Evolutionary conservation across 2,113 vertebrate species (phyloP), one percentile per base, ranked within the genome.

Genomic region (Epinephelus fuscoguttatus): DNA sequence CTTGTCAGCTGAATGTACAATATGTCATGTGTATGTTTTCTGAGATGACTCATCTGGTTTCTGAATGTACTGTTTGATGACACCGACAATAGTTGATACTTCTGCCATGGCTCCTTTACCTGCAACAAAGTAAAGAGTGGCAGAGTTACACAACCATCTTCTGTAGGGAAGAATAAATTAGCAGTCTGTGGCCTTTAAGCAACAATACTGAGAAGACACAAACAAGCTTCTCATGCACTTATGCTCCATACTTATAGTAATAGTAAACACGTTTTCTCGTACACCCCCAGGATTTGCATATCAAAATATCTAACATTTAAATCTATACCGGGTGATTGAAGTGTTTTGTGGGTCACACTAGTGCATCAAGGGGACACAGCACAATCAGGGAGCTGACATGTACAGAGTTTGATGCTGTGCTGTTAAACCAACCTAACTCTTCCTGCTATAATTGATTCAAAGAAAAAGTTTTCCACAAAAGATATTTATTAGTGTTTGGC

Each of bases 41-140:
- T 82, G 45, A 80, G 71, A 55, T 70, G 80, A 84, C n/a, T 88
- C 85, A 49, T 86, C 83, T 59, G 69, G 40, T 84, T 76, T 88
- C 23, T 67, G 87, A 30, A 94, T 77, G 78, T 93, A 89, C 61
- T 94, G 93, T 81, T 94, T 93, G 64, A 99, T 94, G 6, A 88
- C 92, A 64, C 92, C 92, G 80, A 98, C 88, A 33, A 99, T 98
- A 63, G 96, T 97, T 3, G 91, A 90, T 57, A 99, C 96, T 83
- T 99, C 98, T 33, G 98, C 97, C 98, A 99, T 99, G 89, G 97
- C 98, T 0, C 98, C 98, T 87, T 87, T 95, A 88, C 98, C 98
- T 99, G 89, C 13, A 86, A 74, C 23, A 91, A 55, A 87, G 57
- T 0, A 56, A 77, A 78, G 25, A 70, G 11, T 55, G 19, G 12